Evolutionary conservation across 2,113 vertebrate genomes (phyloP).

Genomic region (Lophochroa leadbeateri): DNA sequence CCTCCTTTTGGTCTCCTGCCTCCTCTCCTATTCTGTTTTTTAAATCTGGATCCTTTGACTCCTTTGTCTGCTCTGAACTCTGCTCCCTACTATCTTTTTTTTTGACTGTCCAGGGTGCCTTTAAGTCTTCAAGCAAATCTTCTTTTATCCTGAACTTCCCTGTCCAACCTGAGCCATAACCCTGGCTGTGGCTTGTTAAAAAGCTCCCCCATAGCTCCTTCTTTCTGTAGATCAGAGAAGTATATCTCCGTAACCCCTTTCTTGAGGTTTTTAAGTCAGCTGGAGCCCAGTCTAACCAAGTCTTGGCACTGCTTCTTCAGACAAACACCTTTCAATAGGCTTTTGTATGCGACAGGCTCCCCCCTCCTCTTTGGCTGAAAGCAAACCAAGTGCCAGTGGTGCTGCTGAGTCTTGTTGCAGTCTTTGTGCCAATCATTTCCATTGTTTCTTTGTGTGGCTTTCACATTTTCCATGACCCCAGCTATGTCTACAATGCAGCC

Average conservation of each 20-base stretch:
- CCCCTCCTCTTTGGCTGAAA: constrained; percentile 31
- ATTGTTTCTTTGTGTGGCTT: constrained; percentile 50
- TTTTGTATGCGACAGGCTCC: constrained; percentile 49
- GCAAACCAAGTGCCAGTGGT: constrained; percentile 12
- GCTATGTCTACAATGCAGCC: constrained; percentile 58
- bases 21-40: not conserved
- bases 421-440: constrained; percentile 47
- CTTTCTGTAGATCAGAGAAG: not conserved
- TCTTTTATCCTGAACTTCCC: not conserved
- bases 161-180: not conserved
- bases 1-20: not conserved
- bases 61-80: not conserved
- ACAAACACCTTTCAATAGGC: constrained; percentile 64
- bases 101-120: not conserved
- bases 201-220: not conserved
- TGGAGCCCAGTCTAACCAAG: not conserved
- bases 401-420: constrained; percentile 29
- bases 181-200: not conserved
- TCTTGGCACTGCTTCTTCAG: constrained; percentile 2
- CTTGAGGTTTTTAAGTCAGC: constrained; percentile 15
- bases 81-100: not conserved
- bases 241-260: not conserved
- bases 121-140: not conserved
- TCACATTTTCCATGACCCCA: constrained; percentile 47
- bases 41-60: not conserved